phyloP scores from a whole-genome alignment of 1,140 invertebrate genomes.

The Hetaerina americana region DNA sequence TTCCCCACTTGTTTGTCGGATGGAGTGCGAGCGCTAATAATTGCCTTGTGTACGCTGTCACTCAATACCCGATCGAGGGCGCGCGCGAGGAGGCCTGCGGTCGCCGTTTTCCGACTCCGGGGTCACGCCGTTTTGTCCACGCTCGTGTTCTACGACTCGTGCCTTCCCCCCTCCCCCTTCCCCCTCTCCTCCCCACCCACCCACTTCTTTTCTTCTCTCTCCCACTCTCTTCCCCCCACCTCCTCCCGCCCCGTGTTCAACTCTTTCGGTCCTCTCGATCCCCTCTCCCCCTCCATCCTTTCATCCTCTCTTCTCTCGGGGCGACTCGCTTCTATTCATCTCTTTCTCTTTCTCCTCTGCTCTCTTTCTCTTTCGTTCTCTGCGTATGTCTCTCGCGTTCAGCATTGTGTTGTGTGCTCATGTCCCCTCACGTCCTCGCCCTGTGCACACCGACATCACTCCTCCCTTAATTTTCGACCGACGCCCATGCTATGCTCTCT shows the following conservation, averaged over 20 bases:
- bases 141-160: neutral
- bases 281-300: neutral
- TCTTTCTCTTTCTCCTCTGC: too few species aligned
- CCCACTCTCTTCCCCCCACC: neutral
- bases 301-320: too few species aligned
- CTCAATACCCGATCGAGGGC: neutral
- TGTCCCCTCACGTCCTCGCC: too few species aligned
- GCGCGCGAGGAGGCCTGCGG: too few species aligned
- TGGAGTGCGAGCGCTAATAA: neutral
- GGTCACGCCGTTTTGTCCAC: neutral
- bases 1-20: too few species aligned
- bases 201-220: neutral
- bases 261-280: neutral
- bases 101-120: neutral
- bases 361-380: too few species aligned
- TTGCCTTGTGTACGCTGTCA: neutral
- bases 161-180: neutral
- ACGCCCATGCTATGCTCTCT: too few species aligned
- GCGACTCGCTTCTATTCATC: too few species aligned
- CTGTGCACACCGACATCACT: too few species aligned
- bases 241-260: neutral
- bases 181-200: neutral
- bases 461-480: too few species aligned
- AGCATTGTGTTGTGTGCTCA: too few species aligned
- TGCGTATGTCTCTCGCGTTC: too few species aligned